A percentile compares a stretch with the other conserved stretches of the same genome.
Conservation (phyloP, 2,888 invertebrate genomes). For the Galerucella pusilla region DNA sequence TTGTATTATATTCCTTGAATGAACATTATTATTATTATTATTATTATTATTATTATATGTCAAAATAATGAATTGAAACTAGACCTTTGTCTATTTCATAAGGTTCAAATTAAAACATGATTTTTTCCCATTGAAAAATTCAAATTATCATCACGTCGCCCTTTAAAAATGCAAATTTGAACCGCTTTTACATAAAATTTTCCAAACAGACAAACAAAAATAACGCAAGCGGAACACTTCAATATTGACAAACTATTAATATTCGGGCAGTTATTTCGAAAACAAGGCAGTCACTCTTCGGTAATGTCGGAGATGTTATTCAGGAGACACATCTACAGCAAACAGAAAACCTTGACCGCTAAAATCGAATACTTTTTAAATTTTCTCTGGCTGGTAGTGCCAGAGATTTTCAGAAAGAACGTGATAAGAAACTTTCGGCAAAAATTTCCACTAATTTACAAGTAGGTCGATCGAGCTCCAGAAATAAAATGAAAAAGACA, state of each 20-base stretch:
- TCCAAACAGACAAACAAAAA: not conserved
- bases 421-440: constrained; percentile 15
- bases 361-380: constrained; percentile 11
- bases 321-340: constrained; percentile 10
- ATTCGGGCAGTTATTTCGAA: constrained; percentile 7
- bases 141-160: not conserved
- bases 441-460: not conserved
- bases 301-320: not conserved
- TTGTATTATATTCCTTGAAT: too few relatives aligned
- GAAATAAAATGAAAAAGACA: not conserved
- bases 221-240: not conserved
- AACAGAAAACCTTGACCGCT: constrained; percentile 18
- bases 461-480: not conserved
- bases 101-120: too few relatives aligned
- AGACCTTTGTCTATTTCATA: too few relatives aligned
- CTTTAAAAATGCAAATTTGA: not conserved
- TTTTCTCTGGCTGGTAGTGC: not conserved
- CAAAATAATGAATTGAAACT: too few relatives aligned
- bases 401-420: not conserved
- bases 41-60: too few relatives aligned
- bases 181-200: not conserved
- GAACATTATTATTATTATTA: too few relatives aligned
- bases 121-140: not conserved
- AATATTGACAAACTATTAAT: constrained; percentile 19
- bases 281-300: constrained; percentile 1